These are phyloP conservation scores for Agrotis clavis DNA, from an alignment of 2,888 invertebrate genomes.

Conservation along the genomic window DNA sequence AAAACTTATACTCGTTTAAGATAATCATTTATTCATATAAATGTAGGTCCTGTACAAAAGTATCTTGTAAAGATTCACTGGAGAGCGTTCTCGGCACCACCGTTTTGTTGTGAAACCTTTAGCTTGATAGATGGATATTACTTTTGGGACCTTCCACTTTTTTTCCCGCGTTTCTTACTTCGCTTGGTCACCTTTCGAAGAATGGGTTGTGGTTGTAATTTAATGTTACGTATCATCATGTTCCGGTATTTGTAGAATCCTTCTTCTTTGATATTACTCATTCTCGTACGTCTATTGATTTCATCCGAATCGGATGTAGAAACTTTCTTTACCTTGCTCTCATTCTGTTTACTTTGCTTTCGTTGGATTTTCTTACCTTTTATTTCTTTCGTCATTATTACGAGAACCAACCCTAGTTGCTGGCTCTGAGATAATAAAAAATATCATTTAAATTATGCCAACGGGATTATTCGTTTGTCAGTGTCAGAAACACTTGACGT, in stretches of 20 bases:
- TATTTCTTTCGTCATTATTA: conserved; percentile 70
- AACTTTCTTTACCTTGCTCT: conserved; percentile 59
- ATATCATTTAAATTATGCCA: conserved; percentile 63
- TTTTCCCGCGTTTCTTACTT: conserved; percentile 70
- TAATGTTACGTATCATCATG: conserved; percentile 76
- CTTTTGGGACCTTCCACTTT: conserved; percentile 69
- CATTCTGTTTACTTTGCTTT: conserved; percentile 63
- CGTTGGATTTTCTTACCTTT: conserved; percentile 68
- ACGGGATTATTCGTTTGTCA: conserved; percentile 66
- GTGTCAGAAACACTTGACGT: conserved; percentile 44
- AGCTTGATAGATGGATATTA: conserved; percentile 72
- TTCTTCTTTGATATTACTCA: conserved; percentile 75
- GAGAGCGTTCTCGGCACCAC: conserved; percentile 59
- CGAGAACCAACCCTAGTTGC: conserved; percentile 28
- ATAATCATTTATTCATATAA: conserved; percentile 70
- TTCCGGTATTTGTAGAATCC: conserved; percentile 80
- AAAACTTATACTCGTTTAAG: conserved; percentile 45
- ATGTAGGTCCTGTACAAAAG: conserved; percentile 69
- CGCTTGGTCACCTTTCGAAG: conserved; percentile 65
- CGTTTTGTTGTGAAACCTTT: conserved; percentile 61
- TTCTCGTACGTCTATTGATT: conserved; percentile 69
- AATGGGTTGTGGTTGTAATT: conserved; percentile 65
- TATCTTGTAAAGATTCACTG: conserved; percentile 69
- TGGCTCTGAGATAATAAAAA: conserved; percentile 46
- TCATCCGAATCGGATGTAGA: conserved; percentile 43